phyloP scores from a whole-genome alignment of 2,888 invertebrate genomes.

The Acrobasis suavella region DNA sequence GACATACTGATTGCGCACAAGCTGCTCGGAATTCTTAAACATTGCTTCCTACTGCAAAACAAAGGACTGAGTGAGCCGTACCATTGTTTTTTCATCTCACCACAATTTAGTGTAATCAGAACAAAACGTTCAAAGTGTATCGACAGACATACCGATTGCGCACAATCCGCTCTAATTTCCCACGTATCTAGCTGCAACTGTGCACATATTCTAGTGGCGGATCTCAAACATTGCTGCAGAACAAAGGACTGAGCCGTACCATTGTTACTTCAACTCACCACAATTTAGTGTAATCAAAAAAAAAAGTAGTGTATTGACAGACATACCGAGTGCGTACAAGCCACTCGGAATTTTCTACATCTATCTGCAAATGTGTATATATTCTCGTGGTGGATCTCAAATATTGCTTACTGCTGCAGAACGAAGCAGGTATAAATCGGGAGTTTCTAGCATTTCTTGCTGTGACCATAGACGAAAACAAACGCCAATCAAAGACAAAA shows the following conservation, averaged over 20 bases:
- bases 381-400: constrained; percentile 32
- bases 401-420: constrained; percentile 32
- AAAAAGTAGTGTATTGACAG: too few species aligned
- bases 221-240: constrained; percentile 31
- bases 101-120: too few species aligned
- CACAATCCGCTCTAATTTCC: constrained; percentile 27
- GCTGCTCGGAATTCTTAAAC: constrained; percentile 26
- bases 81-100: too few species aligned
- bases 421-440: constrained; percentile 27
- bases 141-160: not conserved
- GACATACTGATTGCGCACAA: not conserved
- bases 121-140: too few species aligned
- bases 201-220: constrained; percentile 30
- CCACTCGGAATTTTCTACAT: constrained; percentile 28
- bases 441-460: too few species aligned
- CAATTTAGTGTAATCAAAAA: too few species aligned
- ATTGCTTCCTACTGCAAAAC: too few species aligned
- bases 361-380: constrained; percentile 30
- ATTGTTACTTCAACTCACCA: too few species aligned
- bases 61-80: too few species aligned
- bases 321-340: not conserved
- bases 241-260: too few species aligned
- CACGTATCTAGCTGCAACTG: constrained; percentile 28
- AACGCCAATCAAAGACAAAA: too few species aligned
- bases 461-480: too few species aligned